Conservation (phyloP, 2,113 vertebrate genomes). For the Circaetus gallicus region DNA sequence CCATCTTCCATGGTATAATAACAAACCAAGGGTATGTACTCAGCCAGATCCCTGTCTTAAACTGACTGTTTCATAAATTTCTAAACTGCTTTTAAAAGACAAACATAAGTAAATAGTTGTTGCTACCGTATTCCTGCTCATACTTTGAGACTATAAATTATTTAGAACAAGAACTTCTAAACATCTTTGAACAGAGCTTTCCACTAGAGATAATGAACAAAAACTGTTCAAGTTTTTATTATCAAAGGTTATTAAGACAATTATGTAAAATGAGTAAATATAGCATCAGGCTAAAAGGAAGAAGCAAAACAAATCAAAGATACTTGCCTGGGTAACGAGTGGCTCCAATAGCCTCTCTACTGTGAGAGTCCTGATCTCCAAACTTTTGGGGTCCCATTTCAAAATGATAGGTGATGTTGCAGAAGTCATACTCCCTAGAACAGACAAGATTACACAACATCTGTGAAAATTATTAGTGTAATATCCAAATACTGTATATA, state of each 20-base stretch:
- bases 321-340: constrained; percentile 92
- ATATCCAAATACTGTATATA: not conserved
- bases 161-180: not conserved
- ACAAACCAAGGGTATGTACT: not conserved
- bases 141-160: not conserved
- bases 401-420: constrained; percentile 94
- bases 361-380: constrained; percentile 96
- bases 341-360: constrained; percentile 95
- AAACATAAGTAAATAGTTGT: not conserved
- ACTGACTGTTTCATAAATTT: not conserved
- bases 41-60: not conserved
- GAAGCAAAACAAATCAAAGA: not conserved
- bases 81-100: not conserved
- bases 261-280: not conserved
- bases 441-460: not conserved
- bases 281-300: not conserved
- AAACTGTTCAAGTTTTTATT: not conserved
- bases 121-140: not conserved
- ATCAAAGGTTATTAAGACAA: not conserved
- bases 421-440: constrained; percentile 80
- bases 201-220: not conserved
- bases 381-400: constrained; percentile 99
- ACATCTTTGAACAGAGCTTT: not conserved
- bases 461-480: not conserved
- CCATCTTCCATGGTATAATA: not conserved